Conservation (phyloP, 2,888 invertebrate species). For the Epinotia brunnichana region DNA sequence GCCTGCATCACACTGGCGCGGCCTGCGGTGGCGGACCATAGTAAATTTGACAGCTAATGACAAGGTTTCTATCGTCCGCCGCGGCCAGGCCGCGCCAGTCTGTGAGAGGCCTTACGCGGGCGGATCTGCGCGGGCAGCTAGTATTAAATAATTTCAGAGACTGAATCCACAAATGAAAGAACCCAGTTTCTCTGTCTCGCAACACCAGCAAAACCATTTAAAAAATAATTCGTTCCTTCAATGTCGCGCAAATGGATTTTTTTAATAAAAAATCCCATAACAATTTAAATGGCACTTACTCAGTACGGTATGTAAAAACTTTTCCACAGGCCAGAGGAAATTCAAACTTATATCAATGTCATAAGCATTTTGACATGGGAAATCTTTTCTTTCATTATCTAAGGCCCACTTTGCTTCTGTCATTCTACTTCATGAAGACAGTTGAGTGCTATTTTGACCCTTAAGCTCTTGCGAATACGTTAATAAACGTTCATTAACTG, state of each 20-base stretch:
- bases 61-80: no score
- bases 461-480: not conserved
- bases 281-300: constrained; percentile 27
- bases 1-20: no score
- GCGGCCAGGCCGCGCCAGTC: no score
- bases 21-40: no score
- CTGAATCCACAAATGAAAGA: no score
- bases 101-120: no score
- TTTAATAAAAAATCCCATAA: constrained; percentile 35
- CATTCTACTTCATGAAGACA: not conserved
- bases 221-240: constrained; percentile 27
- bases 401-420: not conserved
- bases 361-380: not conserved
- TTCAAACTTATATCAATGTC: not conserved
- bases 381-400: not conserved
- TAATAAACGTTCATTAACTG: constrained; percentile 1
- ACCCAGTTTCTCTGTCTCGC: not conserved
- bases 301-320: not conserved
- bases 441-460: not conserved
- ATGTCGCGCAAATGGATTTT: constrained; percentile 39
- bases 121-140: no score
- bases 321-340: not conserved
- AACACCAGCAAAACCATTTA: constrained; percentile 5
- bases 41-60: no score
- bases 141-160: no score